Evolutionary conservation across 2,113 vertebrate genomes (phyloP).

Genomic region (Anthoscopus minutus): DNA sequence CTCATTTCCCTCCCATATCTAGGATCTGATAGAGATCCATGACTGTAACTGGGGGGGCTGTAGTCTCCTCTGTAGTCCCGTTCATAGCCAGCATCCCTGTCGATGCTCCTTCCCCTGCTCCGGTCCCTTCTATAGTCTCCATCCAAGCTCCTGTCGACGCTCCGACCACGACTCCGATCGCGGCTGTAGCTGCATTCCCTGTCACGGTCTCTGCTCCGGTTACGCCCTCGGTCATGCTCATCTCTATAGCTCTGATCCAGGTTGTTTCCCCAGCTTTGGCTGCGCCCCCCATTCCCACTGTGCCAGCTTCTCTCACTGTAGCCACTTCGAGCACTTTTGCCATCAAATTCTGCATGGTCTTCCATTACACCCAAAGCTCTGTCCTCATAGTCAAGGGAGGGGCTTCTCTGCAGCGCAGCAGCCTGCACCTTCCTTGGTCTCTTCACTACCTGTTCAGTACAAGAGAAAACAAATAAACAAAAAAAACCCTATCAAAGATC

Average conservation of each 20-base stretch:
- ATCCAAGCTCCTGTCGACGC: conserved; percentile 74
- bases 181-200: conserved; percentile 59
- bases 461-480: neutral
- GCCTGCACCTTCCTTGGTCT: conserved; percentile 82
- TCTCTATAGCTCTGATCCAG: conserved; percentile 71
- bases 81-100: conserved; percentile 71
- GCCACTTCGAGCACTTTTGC: conserved; percentile 81
- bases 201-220: conserved; percentile 27
- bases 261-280: conserved; percentile 77
- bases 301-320: conserved; percentile 80
- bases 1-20: conserved; percentile 42
- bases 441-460: conserved; percentile 81
- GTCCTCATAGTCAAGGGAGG: conserved; percentile 75
- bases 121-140: conserved; percentile 67
- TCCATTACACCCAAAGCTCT: conserved; percentile 79
- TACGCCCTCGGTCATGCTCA: conserved; percentile 63
- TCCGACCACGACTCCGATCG: conserved; percentile 73
- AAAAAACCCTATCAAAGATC: neutral
- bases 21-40: conserved; percentile 52
- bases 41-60: conserved; percentile 63
- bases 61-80: conserved; percentile 53
- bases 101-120: conserved; percentile 72
- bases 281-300: conserved; percentile 70
- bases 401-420: conserved; percentile 66
- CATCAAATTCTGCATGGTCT: conserved; percentile 81